phyloP scores from a whole-genome alignment of 2,113 vertebrate species.

The Cololabis saira region DNA sequence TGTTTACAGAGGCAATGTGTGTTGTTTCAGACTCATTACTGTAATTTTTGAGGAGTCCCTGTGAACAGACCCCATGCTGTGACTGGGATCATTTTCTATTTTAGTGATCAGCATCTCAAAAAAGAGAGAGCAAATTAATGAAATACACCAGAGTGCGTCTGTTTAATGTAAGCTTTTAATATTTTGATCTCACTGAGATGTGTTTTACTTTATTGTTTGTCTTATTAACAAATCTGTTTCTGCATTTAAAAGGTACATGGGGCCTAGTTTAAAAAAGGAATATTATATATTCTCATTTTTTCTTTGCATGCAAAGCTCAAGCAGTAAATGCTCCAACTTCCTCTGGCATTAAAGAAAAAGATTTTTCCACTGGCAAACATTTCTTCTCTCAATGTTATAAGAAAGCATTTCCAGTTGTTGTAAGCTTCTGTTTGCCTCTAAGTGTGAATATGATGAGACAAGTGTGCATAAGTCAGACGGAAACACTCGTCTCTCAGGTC shows the following conservation, averaged over 20 bases:
- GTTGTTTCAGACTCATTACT: constrained; percentile 26
- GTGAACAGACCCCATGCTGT: neutral
- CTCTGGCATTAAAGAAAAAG: no score
- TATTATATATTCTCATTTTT: no score
- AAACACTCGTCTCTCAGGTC: constrained; percentile 44
- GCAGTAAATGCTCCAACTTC: no score
- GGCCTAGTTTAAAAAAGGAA: no score
- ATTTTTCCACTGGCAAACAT: neutral
- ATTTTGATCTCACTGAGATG: neutral
- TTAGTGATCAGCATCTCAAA: constrained; percentile 13
- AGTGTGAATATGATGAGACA: constrained; percentile 63
- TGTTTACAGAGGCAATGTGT: neutral
- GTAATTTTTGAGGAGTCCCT: constrained; percentile 26
- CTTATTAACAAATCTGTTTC: no score
- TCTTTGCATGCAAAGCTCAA: no score
- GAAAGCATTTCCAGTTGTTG: constrained; percentile 11
- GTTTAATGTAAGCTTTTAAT: neutral
- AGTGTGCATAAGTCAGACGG: constrained; percentile 60
- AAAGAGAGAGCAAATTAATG: constrained; percentile 24
- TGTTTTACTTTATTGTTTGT: no score
- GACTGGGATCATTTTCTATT: constrained; percentile 23
- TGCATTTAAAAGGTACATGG: no score
- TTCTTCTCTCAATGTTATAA: neutral
- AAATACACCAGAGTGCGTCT: constrained; percentile 14
- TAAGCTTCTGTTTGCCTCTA: constrained; percentile 29